Conservation (phyloP, 2,888 invertebrate genomes). For the Cryptus armator region DNA sequence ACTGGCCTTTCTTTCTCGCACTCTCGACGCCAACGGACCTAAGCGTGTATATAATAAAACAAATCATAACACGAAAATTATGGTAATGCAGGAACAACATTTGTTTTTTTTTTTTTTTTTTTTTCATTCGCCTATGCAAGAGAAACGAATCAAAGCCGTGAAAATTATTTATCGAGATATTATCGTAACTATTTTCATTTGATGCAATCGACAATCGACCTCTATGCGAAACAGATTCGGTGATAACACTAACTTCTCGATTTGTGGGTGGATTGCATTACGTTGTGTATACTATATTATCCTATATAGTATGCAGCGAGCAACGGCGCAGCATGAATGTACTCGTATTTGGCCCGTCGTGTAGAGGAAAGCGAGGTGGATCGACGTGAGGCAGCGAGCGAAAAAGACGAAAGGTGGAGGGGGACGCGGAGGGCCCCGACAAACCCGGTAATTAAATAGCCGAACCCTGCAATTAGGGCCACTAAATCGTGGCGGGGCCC, state of each 20-base stretch:
- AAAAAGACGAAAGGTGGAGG: constrained; percentile 77
- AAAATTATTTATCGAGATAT: constrained; percentile 1
- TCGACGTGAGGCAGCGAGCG: constrained; percentile 68
- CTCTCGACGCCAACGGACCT: constrained; percentile 63
- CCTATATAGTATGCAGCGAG: constrained; percentile 27
- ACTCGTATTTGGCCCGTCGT: constrained; percentile 61
- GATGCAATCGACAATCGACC: background rate
- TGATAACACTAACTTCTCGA: constrained; percentile 38
- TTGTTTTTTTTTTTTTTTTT: background rate
- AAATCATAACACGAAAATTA: constrained; percentile 13
- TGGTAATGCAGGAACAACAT: background rate
- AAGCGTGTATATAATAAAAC: constrained; percentile 74
- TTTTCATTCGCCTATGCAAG: background rate
- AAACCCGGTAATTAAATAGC: constrained; percentile 92
- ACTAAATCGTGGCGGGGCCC: constrained; percentile 91
- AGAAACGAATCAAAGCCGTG: background rate
- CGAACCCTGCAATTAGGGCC: constrained; percentile 94
- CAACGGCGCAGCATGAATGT: constrained; percentile 58
- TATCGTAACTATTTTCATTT: background rate
- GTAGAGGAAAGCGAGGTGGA: constrained; percentile 69
- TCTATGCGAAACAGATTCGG: constrained; percentile 10
- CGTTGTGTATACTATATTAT: constrained; percentile 30
- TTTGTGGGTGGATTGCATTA: constrained; percentile 72
- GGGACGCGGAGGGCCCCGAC: constrained; percentile 78
- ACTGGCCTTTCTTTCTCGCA: constrained; percentile 26